Base-by-base conservation (phyloP, 2,888 invertebrate species). In the Allacma fusca region DNA sequence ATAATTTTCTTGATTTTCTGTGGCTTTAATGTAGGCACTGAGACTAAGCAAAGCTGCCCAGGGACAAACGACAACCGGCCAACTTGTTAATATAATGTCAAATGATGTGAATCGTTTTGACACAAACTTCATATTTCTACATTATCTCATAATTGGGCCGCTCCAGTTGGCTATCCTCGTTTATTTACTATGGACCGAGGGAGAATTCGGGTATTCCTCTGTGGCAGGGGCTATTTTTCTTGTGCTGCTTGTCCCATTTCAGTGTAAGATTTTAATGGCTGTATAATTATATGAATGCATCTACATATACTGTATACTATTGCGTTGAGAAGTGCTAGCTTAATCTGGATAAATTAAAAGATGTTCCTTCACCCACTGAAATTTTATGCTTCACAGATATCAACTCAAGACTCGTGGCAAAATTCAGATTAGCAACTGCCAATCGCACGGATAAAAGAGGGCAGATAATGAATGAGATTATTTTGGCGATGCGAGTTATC, bases 91-190 rank as follows among this genome's bases (percentile, higher is more conserved):
- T 86, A 90, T 98, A 19, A 88, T 98, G 77, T 96, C 97, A 0
- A 98, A 97, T 86, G 98, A 98, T 87, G 94, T 97, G 81, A 94
- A 93, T 85, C 91, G 94, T 75, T 96, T 97, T 86, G 98, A 98
- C 86, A 91, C 95, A 85, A 94, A 94, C 21, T 90, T 96, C 75
- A 91, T 95, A 83, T 94, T 97, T 86, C 88, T 96, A 7, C 97
- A 97, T 87, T 97, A 94, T 86, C 88, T 96, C 34, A 94, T 96
- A 94, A 92, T 96, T 80, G 96, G 95, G 0, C 95, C 96, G 0
- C 85, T 95, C 23, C 93, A 96, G 84, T 92, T 95, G 0, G 87
- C 92, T 70, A 91, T 94, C 82, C 92, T 95, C 82, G 91, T 93
- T 1, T 92, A 91, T 86, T 90, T 96, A 77, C 91, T 95, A 89